Evolutionary conservation across 2,888 invertebrate species (phyloP), one percentile per base, ranked within the genome.

Genomic region (Ennomos erosarius): DNA sequence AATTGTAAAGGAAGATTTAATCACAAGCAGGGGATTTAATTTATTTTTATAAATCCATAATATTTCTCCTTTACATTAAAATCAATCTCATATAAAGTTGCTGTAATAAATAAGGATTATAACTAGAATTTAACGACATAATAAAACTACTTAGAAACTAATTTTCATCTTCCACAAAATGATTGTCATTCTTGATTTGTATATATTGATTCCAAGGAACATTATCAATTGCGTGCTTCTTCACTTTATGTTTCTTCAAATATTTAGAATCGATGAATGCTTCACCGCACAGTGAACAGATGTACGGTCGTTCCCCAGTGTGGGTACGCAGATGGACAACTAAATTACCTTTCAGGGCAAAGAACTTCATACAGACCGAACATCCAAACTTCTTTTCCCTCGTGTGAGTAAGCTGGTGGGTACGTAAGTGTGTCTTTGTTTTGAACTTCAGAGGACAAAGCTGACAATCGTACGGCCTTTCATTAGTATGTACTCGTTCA

Each of bases 181-280:
- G 26, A 26, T 26, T 6, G n/a, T 65, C 62, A 39, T 51, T 46
- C 8, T 49, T 57, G 4, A 70, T 72, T 16, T 63, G 56, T 40
- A 67, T 83, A 72, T 87, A 90, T 69, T 88, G 81, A 70, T 89
- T 88, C 89, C 90, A 92, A 0, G 88, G 84, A 12, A 87, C 81
- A 76, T 88, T 90, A 1, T 85, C 87, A 44, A 86, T 87, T 0
- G 87, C 68, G 74, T 93, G 93, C 56, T 90, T 90, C 77, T 88
- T 90, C 69, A 88, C 73, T 65, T 91, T 93, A 53, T 93, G 93
- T 49, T 93, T 93, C 59, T 93, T 93, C 51, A 93, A 79, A 75
- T 93, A 93, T 75, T 93, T 93, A 0, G 93, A 93, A 69, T 93
- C 93, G 67, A 93, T 93, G 58, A 92, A 93, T 0, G 91, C 87